Conservation (phyloP, 2,888 invertebrate genomes). For the Stenurella melanura region DNA sequence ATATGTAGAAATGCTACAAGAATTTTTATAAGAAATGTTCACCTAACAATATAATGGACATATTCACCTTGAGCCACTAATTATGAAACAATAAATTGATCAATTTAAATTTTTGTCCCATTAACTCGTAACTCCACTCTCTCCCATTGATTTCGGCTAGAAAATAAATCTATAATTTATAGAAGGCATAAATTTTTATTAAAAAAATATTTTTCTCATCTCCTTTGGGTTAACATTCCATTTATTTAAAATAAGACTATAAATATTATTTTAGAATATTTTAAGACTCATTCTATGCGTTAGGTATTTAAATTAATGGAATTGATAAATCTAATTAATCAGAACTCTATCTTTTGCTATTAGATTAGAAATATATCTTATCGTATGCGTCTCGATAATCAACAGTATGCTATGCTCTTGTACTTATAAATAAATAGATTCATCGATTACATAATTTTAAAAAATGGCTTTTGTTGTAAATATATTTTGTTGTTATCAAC, state of each 20-base stretch:
- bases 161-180: constrained; percentile 16
- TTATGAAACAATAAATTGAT: constrained; percentile 11
- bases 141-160: neutral
- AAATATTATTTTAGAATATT: constrained; percentile 11
- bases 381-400: neutral
- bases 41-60: neutral
- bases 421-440: constrained; percentile 28
- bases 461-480: constrained; percentile 31
- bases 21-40: too few relatives aligned
- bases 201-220: constrained; percentile 19
- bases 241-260: constrained; percentile 16
- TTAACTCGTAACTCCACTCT: neutral
- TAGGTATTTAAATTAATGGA: constrained; percentile 24
- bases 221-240: constrained; percentile 12
- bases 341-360: constrained; percentile 1
- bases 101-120: neutral
- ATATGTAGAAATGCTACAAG: too few relatives aligned
- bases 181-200: constrained; percentile 12
- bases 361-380: constrained; percentile 7
- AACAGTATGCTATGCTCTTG: neutral
- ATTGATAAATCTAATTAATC: constrained; percentile 10
- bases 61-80: constrained; percentile 10
- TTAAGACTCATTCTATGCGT: constrained; percentile 5
- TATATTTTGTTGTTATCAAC: constrained; percentile 9
- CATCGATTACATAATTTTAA: constrained; percentile 28